Conservation (phyloP, 2,113 vertebrate genomes). For the Clarias macrocephalus region DNA sequence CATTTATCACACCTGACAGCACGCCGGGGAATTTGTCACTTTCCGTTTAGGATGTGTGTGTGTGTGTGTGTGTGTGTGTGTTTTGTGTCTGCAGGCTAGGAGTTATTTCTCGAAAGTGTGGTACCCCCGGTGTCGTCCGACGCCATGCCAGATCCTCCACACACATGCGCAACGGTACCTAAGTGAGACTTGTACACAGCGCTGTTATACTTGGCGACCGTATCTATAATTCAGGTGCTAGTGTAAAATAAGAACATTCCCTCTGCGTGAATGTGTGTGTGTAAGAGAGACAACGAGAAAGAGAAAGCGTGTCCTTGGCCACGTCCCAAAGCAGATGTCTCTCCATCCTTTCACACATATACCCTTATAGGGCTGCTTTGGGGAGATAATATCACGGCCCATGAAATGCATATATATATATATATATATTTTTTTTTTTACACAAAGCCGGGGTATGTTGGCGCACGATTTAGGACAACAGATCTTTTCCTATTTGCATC, state of each 20-base stretch:
- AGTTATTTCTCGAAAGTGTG: slow-evolving; percentile 47
- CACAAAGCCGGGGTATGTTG: slow-evolving; percentile 49
- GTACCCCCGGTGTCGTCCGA: slow-evolving; percentile 13
- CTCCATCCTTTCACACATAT: not conserved
- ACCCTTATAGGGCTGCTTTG: slow-evolving; percentile 33
- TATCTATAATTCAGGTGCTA: slow-evolving; percentile 33
- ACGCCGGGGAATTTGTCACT: slow-evolving; percentile 66
- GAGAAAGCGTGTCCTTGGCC: slow-evolving; percentile 46
- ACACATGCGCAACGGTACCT: slow-evolving; percentile 29
- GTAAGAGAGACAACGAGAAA: not conserved
- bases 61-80: slow-evolving; percentile 19
- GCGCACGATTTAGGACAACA: slow-evolving; percentile 52
- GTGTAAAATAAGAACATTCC: slow-evolving; percentile 41
- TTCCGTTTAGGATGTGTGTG: slow-evolving; percentile 41
- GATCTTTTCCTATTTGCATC: slow-evolving; percentile 47
- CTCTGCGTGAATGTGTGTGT: slow-evolving; percentile 25
- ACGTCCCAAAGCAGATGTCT: slow-evolving; percentile 56
- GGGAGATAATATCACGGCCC: slow-evolving; percentile 48
- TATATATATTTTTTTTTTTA: slow-evolving; percentile 49
- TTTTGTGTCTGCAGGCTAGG: slow-evolving; percentile 22
- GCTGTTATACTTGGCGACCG: slow-evolving; percentile 35
- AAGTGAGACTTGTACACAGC: slow-evolving; percentile 33
- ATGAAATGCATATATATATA: slow-evolving; percentile 54
- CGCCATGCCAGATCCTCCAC: slow-evolving; percentile 27
- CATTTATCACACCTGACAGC: slow-evolving; percentile 56